phyloP scores from a whole-genome alignment of 2,113 vertebrate genomes.

The Plestiodon gilberti region DNA sequence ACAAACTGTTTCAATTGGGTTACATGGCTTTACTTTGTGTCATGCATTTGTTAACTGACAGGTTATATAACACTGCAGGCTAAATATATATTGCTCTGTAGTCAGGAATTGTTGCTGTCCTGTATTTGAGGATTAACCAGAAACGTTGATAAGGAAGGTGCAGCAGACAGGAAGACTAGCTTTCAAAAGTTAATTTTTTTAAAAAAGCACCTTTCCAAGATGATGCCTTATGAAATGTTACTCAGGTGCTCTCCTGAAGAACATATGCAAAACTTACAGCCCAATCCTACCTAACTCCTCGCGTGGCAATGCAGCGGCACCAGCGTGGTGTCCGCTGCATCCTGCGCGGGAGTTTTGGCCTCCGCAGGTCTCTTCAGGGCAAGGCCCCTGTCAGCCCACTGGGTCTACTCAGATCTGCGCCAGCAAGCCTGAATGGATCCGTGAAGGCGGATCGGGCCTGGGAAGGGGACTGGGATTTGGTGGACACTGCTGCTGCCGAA shows the following conservation, averaged over 20 bases:
- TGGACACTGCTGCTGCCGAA: too few species aligned
- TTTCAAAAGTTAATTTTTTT: slow-evolving; percentile 36
- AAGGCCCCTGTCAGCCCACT: too few species aligned
- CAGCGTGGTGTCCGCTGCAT: too few species aligned
- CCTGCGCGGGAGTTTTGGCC: too few species aligned
- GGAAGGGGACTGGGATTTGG: too few species aligned
- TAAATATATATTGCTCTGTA: slow-evolving; percentile 55
- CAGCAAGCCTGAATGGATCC: too few species aligned
- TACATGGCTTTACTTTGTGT: slow-evolving; percentile 74
- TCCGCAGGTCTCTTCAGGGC: too few species aligned
- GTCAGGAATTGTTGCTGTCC: slow-evolving; percentile 33
- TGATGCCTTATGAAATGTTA: neutral
- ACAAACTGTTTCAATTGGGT: slow-evolving; percentile 73
- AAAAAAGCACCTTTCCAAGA: neutral
- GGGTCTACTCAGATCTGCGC: too few species aligned
- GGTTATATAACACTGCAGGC: slow-evolving; percentile 69
- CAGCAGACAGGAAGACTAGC: neutral
- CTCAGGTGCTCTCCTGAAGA: neutral
- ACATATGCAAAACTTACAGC: neutral
- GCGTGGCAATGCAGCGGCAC: too few species aligned
- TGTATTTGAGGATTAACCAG: slow-evolving; percentile 23
- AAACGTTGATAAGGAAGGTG: neutral
- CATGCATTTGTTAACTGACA: slow-evolving; percentile 74
- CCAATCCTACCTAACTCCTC: too few species aligned
- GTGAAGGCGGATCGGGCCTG: too few species aligned